Conservation (phyloP, 2,797 vertebrate genomes). For the Bufotes viridis region DNA sequence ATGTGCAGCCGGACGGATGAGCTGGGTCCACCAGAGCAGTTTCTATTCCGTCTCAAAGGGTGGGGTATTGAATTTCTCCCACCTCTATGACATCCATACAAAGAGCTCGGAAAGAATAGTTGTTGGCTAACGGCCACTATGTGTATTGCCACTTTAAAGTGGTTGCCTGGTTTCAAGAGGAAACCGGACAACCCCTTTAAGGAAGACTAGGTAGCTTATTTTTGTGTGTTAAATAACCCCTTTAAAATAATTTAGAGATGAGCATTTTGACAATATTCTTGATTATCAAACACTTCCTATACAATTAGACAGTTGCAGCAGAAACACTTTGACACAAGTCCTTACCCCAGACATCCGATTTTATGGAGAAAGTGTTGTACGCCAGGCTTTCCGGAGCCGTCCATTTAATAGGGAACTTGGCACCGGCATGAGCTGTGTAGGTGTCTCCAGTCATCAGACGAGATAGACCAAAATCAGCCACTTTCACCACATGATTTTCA, state of each 20-base stretch:
- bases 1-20: not conserved
- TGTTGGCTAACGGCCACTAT: too few relatives aligned
- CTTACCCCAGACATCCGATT: slow-evolving; percentile 98
- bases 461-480: slow-evolving; percentile 96
- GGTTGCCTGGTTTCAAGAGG: too few relatives aligned
- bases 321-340: not conserved
- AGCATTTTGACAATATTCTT: too few relatives aligned
- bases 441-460: slow-evolving; percentile 98
- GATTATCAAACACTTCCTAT: not conserved
- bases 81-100: too few relatives aligned
- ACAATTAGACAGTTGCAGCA: not conserved
- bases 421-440: slow-evolving; percentile 96
- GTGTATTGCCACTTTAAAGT: too few relatives aligned
- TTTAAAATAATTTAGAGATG: too few relatives aligned
- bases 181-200: too few relatives aligned
- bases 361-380: slow-evolving; percentile 98
- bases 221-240: too few relatives aligned
- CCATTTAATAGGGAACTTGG: slow-evolving; percentile 99
- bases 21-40: not conserved
- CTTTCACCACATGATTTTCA: slow-evolving; percentile 97
- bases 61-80: too few relatives aligned
- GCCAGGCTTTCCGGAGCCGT: slow-evolving; percentile 97
- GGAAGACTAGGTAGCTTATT: too few relatives aligned
- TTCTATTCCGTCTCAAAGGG: too few relatives aligned
- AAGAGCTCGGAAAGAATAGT: too few relatives aligned